These are phyloP conservation scores for Conus canariensis DNA, from an alignment of 2,888 invertebrate genomes.

Conservation along the genomic window DNA sequence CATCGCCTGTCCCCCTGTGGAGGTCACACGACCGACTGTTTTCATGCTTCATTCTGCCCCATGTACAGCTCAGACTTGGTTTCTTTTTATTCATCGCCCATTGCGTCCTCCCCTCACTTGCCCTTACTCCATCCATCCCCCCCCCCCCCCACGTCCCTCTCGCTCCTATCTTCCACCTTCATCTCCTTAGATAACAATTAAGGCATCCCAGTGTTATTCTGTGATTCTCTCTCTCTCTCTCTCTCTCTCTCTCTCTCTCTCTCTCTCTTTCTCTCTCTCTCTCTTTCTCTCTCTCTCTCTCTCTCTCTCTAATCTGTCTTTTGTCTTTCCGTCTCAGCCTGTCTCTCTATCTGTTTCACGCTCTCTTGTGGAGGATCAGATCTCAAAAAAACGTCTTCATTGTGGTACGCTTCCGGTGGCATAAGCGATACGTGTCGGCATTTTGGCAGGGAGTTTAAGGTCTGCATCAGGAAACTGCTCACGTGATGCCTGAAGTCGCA, in stretches of 20 bases:
- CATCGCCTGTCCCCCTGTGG: no score
- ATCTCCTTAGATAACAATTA: no score
- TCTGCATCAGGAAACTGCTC: no score
- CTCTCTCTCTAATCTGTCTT: background rate
- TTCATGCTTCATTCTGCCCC: no score
- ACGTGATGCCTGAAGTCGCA: no score
- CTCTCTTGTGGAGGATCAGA: background rate
- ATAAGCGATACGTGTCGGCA: no score
- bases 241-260: background rate
- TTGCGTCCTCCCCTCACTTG: background rate
- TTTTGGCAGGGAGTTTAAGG: no score
- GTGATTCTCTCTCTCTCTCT: background rate
- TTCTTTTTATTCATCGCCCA: no score
- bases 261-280: constrained; percentile 10
- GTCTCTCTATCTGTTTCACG: background rate
- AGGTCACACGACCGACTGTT: no score
- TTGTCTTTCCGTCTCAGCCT: background rate
- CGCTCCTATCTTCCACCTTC: background rate
- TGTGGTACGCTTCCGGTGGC: no score
- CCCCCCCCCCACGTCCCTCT: background rate
- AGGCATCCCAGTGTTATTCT: background rate
- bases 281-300: background rate
- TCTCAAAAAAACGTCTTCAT: no score
- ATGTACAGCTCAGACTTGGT: no score
- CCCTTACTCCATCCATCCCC: background rate